Base-by-base conservation (phyloP, 2,888 invertebrate species). In the Papilio demoleus region DNA sequence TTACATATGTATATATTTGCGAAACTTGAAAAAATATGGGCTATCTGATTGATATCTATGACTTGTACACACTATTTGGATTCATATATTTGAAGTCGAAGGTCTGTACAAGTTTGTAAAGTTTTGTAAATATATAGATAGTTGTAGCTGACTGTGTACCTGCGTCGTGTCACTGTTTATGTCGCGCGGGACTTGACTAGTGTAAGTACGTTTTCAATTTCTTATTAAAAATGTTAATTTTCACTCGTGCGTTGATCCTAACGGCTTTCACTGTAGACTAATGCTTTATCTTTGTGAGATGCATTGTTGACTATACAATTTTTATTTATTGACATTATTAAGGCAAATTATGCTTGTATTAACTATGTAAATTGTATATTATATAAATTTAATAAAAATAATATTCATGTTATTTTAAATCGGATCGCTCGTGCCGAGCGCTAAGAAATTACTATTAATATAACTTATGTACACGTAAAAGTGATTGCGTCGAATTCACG, bases 341-440 rank as follows among this genome's bases (percentile, higher is more conserved):
- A 70, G 81, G 82, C 75, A 82, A 77, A 85, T 82, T 83, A 83
- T 85, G 89, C 90, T 90, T 88, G 83, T 76, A 87, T 85, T 82
- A 79, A 86, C 77, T 82, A 82, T 89, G 86, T 89, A 88, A 87
- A 85, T 86, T 88, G 90, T 90, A 90, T 88, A 89, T 88, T 90
- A 79, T 87, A 87, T 83, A 81, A 84, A 83, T 65, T 53, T 19
- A 80, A 83, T 79, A 87, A 87, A 83, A 84, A 80, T 81, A 87
- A 85, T 85, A 84, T 82, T 84, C 84, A 83, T 83, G 85, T 89
- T 90, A 82, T 82, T 90, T 68, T 90, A 88, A 88, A 82, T 88
- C 87, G 85, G 86, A 88, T 88, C 88, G 89, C 88, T 90, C 89
- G 88, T 84, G 84, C 85, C 81, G 85, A 79, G 77, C 81, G 81